Evolutionary conservation across 2,113 vertebrate species (phyloP), one percentile per base, ranked within the genome.

Genomic region (Ibidorhyncha struthersii): DNA sequence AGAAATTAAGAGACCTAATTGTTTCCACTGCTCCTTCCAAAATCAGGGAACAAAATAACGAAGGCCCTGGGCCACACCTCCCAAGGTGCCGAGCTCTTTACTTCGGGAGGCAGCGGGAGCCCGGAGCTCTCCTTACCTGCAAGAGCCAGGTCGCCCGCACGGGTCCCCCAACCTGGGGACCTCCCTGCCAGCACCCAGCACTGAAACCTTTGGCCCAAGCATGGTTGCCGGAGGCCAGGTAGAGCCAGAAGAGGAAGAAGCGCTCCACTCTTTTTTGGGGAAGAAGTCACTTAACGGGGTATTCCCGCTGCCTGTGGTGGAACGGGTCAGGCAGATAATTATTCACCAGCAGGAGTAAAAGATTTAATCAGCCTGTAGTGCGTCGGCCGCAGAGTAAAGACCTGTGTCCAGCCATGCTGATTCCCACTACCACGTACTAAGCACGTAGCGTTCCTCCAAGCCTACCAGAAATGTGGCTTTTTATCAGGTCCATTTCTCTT

Each of bases 1-100:
- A 91, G 91, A 97, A 97, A 94, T 93, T 77, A 85, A 96, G 66
- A 97, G 89, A 97, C 93, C 95, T 93, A 97, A 95, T 96, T 96
- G 91, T 97, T 97, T 97, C 96, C 96, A 97, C 78, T 94, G 74
- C 82, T 91, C 62, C 49, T 89, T 96, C 87, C 96, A 97, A 97
- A 96, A 94, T 94, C 88, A 71, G 79, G 85, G 93, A 97, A 77
- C 67, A 77, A 82, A 94, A 95, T 86, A 93, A 82, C 1, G 21
- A 83, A 88, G 82, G 90, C 84, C 34, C 71, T 87, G 78, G 67
- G 94, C 87, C 78, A 73, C 95, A 91, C 79, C 91, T 96, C 85
- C 66, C 93, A 96, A 96, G 89, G 94, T 95, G 89, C 78, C 4
- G 19, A 74, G 55, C 47, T 80, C 53, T 62, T 89, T 61, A 18